A percentile compares a stretch with the other conserved stretches of the same genome.
Conservation (phyloP, 2,888 invertebrate species). For the Pyrocoelia pectoralis region DNA sequence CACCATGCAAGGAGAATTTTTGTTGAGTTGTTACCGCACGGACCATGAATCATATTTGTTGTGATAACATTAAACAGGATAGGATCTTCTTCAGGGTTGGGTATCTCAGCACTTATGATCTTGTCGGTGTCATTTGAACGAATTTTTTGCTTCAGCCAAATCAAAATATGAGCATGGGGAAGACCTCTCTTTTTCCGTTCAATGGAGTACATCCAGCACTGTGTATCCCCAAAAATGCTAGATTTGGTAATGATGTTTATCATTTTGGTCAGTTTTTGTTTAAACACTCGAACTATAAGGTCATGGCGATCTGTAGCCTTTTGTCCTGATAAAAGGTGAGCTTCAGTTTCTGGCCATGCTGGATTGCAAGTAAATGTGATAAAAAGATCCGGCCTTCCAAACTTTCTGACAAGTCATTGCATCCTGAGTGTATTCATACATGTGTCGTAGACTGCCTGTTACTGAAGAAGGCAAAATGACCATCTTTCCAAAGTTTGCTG, state of each 20-base stretch:
- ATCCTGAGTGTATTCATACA: slow-evolving; percentile 46
- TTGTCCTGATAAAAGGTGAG: background rate
- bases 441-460: slow-evolving; percentile 44
- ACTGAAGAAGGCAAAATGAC: slow-evolving; percentile 48
- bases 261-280: background rate
- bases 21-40: slow-evolving; percentile 18
- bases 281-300: background rate
- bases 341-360: background rate
- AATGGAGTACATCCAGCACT: slow-evolving; percentile 37
- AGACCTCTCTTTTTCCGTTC: slow-evolving; percentile 35
- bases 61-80: slow-evolving; percentile 48
- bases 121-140: slow-evolving; percentile 41
- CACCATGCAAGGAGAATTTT: slow-evolving; percentile 13
- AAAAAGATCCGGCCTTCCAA: background rate
- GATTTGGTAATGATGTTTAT: background rate
- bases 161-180: slow-evolving; percentile 28
- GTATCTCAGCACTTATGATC: slow-evolving; percentile 51
- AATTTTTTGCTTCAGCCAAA: slow-evolving; percentile 28
- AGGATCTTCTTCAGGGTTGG: slow-evolving; percentile 43
- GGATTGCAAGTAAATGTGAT: slow-evolving; percentile 4
- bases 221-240: slow-evolving; percentile 12
- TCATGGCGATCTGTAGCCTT: background rate
- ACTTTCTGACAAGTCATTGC: slow-evolving; percentile 38
- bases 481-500: too few species aligned
- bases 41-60: slow-evolving; percentile 38